Base-by-base conservation (phyloP, 1,140 invertebrate genomes). In the Eumaeus atala region DNA sequence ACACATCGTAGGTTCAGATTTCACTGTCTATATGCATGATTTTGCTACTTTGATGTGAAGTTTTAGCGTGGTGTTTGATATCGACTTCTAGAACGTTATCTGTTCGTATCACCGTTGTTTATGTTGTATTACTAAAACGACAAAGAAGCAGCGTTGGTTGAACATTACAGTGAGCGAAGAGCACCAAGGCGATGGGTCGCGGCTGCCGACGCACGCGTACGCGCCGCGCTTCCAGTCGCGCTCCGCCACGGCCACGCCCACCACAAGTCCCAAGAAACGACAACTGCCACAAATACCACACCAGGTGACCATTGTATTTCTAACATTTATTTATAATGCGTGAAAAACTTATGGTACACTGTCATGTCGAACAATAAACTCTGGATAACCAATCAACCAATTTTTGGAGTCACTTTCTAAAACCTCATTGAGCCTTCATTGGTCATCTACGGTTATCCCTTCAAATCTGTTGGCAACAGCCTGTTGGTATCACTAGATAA, bases 231-330 rank as follows among this genome's bases (percentile, higher is more conserved):
- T 94, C 71, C 91, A 93, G 72, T 95, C 94, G 28, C 91, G 94
- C 37, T 97, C 95, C 42, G 94, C 95, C 36, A 97, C 95, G 34
- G 95, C 94, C 33, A 97, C 96, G n/a, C 96, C 96, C 47, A 96
- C 95, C 28, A 96, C 95, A 38, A 97, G 96, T 35, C 96, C 96
- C 21, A 97, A 98, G 88, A 98, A 98, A 88, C 90, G 97, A 59
- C 96, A 98, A 89, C 90, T 98, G 64, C 97, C 97, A 62, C 95
- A 96, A 87, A 96, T 98, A 72, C 95, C 71, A 14, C 79, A 86
- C 53, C 80, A 83, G 76, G 80, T 84, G 21, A 28, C 6, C 2
- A 28, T 28, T 28, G n/a, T n/a, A n/a, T n/a, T n/a, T n/a, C n/a
- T n/a, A n/a, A n/a, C n/a, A n/a, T n/a, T n/a, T n/a, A n/a, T n/a